Evolutionary conservation across 2,113 vertebrate genomes (phyloP), one percentile per base, ranked within the genome.

Genomic region (Varanus salvator): DNA sequence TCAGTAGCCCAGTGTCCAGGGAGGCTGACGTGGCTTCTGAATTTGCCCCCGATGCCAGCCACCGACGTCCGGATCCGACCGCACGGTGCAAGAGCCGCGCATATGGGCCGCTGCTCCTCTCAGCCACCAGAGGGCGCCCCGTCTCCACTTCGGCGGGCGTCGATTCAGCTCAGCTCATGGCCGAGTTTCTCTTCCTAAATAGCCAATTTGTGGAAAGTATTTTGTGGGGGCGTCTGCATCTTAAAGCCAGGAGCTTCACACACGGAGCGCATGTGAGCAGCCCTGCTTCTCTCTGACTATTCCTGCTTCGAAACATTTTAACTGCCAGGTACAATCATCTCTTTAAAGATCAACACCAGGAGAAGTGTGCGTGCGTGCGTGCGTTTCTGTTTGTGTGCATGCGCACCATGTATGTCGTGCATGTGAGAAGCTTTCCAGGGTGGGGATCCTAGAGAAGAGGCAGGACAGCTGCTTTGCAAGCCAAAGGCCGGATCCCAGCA

Each of bases 31-130:
- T 6, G 8, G 19, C 15, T 17, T 17, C 34, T 19, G 14, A 44
- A 38, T 17, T 75, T 34, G 8, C n/a, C 14, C n/a, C 7, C 34
- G 14, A 4, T 38, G n/a, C 74, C 74, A 3, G 23, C 19, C 76
- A 7, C 31, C 11, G 3, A 3, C n/a, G 9, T 31, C 72, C n/a
- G 17, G 11, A 31, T 9, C 38, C 38, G 38, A 44, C 38, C 15
- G n/a, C 31, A n/a, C 7, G 34, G 31, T 29, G 1, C 1, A 29
- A 57, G 50, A 25, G 2, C 57, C 44, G 0, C 2, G 12, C 60
- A 60, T 74, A 1, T 5, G 1, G 25, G n/a, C 15, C 77, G 57
- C 52, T 8, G 7, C 0, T 21, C 0, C 0, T 0, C 0, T 0
- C 84, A 72, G 21, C 91, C 94, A 93, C 21, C 3, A 94, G 93